Base-by-base conservation (phyloP, 2,797 vertebrate species). In the Carcharodon carcharias region DNA sequence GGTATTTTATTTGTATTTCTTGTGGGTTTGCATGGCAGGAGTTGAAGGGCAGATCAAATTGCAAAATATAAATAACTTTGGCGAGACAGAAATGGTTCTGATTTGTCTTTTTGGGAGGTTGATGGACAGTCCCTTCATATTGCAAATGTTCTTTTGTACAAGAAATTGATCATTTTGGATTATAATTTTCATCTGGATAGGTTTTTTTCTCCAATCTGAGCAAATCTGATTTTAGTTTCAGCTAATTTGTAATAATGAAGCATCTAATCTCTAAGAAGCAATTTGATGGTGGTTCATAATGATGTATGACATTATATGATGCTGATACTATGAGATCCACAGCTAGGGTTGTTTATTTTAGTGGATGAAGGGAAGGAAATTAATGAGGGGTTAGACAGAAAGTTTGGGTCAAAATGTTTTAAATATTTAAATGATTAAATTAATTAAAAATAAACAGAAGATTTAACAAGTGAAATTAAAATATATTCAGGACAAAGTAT, bases 381-480 rank as follows among this genome's bases (percentile, higher is more conserved):
- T 45, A 45, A 23, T 45, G 16, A 6, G 8, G 21, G 40, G 80
- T 82, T 82, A 40, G 77, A 4, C 14, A 40, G 77, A 16, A 50
- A 16, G 18, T 50, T 45, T 45, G 18, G 40, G 40, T 50, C 80
- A 85, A 85, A 80, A 85, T 85, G 4, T 18, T 85, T 85, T 50
- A 85, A 85, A 50, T 21, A 50, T 85, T 85, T 7, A 85, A 45
- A 45, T 45, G 9, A 73, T 35, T 35, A 31, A 35, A 73, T 35
- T 35, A 31, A 73, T 35, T 35, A 73, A 73, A 73, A 73, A 96
- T 97, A 96, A 96, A 96, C 95, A 96, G 97, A 96, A 97, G 93
- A 96, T 97, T 98, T 97, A 97, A 97, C 97, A 94, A 97, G 97
- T 97, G 97, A 97, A 85, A 18, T 85, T 85, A 45, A 45, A 82